Conservation (phyloP, 2,888 invertebrate species). For the Parapristionchus giblindavisi region DNA sequence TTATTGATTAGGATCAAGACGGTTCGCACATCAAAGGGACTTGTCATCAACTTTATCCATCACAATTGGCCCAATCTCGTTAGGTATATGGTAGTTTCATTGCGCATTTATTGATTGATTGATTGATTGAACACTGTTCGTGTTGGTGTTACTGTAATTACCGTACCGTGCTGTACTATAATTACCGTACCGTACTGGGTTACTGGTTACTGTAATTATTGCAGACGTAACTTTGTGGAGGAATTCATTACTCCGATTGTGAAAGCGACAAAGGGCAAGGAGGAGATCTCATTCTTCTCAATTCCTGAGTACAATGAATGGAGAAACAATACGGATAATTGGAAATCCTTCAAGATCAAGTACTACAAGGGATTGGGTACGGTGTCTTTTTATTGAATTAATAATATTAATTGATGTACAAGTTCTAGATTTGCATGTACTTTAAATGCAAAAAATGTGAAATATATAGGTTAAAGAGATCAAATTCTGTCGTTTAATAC, state of each 20-base stretch:
- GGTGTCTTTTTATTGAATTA: neutral
- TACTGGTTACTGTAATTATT: too few relatives aligned
- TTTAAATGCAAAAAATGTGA: too few relatives aligned
- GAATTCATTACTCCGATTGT: slow-evolving; percentile 99
- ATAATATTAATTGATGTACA: too few relatives aligned
- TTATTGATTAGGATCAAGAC: slow-evolving; percentile 80
- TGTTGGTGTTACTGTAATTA: too few relatives aligned
- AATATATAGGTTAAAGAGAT: too few relatives aligned
- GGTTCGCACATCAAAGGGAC: slow-evolving; percentile 96
- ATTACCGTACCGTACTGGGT: too few relatives aligned
- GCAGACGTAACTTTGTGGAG: slow-evolving; percentile 81
- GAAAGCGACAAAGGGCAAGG: slow-evolving; percentile 83
- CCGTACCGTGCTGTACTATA: too few relatives aligned
- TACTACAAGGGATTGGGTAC: slow-evolving; percentile 94
- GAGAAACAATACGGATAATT: slow-evolving; percentile 88
- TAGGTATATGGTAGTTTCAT: slow-evolving; percentile 71
- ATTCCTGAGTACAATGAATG: slow-evolving; percentile 98
- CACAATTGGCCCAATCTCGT: slow-evolving; percentile 96
- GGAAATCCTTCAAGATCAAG: slow-evolving; percentile 90
- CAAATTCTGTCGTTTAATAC: too few relatives aligned
- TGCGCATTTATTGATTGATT: too few relatives aligned
- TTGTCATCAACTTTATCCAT: slow-evolving; percentile 97
- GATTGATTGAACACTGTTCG: neutral
- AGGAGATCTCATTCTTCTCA: slow-evolving; percentile 88
- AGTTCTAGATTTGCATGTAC: too few relatives aligned